Conservation (phyloP, 2,113 vertebrate species). For the Aix galericulata region DNA sequence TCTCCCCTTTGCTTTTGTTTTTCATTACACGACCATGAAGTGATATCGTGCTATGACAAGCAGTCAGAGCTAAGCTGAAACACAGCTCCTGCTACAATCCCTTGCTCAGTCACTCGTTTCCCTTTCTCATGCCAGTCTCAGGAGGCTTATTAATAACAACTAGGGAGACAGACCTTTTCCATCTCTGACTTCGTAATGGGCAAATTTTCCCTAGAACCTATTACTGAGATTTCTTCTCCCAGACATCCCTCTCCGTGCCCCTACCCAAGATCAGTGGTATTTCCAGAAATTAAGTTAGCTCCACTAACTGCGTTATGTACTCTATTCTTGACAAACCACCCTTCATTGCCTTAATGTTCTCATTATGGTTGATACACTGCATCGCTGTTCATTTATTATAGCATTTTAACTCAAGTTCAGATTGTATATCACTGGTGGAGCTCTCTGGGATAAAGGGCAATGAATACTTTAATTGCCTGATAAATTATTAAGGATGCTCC, state of each 20-base stretch:
- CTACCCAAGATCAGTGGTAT: conserved; percentile 7
- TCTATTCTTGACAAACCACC: conserved; percentile 34
- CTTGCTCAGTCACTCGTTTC: conserved; percentile 4
- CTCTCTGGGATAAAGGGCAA: conserved; percentile 62
- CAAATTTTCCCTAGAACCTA: neutral
- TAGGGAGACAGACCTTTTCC: neutral
- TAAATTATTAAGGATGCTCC: conserved; percentile 66
- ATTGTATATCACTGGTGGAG: conserved; percentile 15
- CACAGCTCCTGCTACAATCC: neutral
- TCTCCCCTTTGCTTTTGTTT: neutral
- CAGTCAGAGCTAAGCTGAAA: neutral
- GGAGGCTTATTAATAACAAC: conserved; percentile 22
- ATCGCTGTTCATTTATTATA: conserved; percentile 38
- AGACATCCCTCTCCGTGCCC: neutral
- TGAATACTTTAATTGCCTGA: conserved; percentile 67
- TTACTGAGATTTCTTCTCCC: neutral
- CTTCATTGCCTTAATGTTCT: conserved; percentile 51
- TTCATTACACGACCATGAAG: neutral
- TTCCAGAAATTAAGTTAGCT: conserved; percentile 60
- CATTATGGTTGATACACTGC: conserved; percentile 60
- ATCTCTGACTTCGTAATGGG: neutral
- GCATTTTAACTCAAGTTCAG: conserved; percentile 45
- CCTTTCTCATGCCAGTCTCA: neutral
- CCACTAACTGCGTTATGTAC: neutral
- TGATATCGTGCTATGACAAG: neutral